Evolutionary conservation across 2,113 vertebrate genomes (phyloP).

Genomic region (Marmota flaviventris): DNA sequence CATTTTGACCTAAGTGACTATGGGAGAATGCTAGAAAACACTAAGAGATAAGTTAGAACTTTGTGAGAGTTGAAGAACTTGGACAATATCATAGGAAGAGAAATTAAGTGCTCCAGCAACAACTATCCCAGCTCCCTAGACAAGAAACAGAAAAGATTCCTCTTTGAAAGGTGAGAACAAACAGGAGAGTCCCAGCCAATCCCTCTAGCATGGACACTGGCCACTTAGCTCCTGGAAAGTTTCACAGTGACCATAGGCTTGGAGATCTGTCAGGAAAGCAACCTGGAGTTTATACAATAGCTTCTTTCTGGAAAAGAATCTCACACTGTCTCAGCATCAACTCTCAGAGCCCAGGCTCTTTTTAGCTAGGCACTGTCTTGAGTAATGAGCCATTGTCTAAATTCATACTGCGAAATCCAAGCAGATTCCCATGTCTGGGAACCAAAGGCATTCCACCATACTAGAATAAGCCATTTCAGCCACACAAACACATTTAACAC

Average conservation of each 20-base stretch:
- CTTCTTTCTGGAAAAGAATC: neutral
- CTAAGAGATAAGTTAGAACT: neutral
- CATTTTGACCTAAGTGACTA: neutral
- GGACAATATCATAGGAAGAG: fast-evolving
- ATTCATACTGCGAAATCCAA: neutral
- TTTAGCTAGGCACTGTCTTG: neutral
- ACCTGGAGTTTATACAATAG: neutral
- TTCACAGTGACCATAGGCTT: neutral
- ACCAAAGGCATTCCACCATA: neutral
- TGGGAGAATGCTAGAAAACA: neutral
- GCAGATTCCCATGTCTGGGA: neutral
- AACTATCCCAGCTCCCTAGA: neutral
- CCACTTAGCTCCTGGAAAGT: too few relatives aligned
- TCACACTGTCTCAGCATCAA: neutral
- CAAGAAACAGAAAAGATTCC: neutral
- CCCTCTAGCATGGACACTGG: neutral
- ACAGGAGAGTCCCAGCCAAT: too few relatives aligned
- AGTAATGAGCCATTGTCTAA: neutral
- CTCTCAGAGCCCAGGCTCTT: neutral
- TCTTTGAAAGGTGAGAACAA: neutral
- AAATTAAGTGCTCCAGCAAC: neutral
- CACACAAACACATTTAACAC: neutral
- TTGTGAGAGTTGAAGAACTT: too few relatives aligned
- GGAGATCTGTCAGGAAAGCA: too few relatives aligned
- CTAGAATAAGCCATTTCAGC: neutral